Conservation (phyloP, 2,888 invertebrate species). For the Eurois occulta region DNA sequence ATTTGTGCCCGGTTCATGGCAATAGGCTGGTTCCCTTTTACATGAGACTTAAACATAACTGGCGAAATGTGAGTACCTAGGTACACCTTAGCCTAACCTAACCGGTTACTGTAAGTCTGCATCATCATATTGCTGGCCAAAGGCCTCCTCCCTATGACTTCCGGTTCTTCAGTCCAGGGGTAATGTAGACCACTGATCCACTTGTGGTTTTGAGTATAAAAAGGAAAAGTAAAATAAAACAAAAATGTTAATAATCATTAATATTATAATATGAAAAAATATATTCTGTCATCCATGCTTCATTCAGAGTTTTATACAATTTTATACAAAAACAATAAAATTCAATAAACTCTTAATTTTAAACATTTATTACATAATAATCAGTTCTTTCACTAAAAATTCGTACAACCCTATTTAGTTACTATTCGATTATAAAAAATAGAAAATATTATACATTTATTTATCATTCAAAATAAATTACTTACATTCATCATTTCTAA, state of each 20-base stretch:
- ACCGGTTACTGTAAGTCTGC: not conserved
- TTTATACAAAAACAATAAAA: constrained; percentile 71
- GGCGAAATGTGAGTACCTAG: too few species aligned
- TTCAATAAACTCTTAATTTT: constrained; percentile 63
- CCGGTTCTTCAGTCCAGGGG: not conserved
- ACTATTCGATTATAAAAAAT: constrained; percentile 59
- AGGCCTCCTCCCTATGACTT: not conserved
- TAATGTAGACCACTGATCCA: not conserved
- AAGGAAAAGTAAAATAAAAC: constrained; percentile 59
- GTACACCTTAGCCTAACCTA: too few species aligned
- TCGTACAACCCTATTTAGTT: constrained; percentile 63
- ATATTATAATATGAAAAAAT: constrained; percentile 64
- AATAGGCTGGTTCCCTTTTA: too few species aligned
- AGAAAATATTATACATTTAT: constrained; percentile 48
- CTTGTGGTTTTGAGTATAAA: not conserved
- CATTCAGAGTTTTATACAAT: constrained; percentile 60
- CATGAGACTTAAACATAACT: too few species aligned
- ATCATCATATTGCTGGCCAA: not conserved
- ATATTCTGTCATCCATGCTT: constrained; percentile 64
- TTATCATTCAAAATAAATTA: constrained; percentile 74
- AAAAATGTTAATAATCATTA: constrained; percentile 58
- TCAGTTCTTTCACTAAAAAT: constrained; percentile 78
- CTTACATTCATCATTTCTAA: constrained; percentile 70
- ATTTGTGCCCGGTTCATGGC: too few species aligned
- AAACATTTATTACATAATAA: constrained; percentile 70